phyloP scores from a whole-genome alignment of 64 coral and sea anemone species.

The Actinia equina region DNA sequence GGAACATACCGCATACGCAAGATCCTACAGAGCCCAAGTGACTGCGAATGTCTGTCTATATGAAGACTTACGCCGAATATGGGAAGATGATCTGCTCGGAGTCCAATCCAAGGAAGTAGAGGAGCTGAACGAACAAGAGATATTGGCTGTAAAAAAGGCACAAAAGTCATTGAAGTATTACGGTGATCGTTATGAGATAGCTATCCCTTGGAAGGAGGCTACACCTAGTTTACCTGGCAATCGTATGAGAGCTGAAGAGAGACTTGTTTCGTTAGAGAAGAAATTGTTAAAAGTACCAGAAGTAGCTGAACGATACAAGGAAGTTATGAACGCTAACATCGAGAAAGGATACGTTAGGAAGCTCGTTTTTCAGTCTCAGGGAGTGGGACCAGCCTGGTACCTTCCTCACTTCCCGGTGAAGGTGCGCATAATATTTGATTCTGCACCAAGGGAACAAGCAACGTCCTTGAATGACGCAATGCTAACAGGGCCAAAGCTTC shows the following conservation, averaged over 20 bases:
- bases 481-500: constrained; percentile 27
- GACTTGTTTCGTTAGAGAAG: neutral
- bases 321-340: neutral
- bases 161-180: neutral
- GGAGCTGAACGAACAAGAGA: neutral
- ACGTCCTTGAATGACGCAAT: constrained; percentile 28
- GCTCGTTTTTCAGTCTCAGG: neutral
- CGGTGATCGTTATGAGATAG: neutral
- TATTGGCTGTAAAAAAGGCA: neutral
- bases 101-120: neutral
- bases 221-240: neutral
- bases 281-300: neutral
- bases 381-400: neutral
- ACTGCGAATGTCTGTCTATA: neutral
- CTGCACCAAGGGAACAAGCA: no score
- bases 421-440: no score
- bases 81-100: neutral
- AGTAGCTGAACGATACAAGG: constrained; percentile 7
- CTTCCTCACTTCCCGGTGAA: constrained; percentile 18
- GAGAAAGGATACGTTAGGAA: neutral
- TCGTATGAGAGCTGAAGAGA: neutral
- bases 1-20: neutral
- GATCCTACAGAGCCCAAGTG: neutral
- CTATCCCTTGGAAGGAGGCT: neutral
- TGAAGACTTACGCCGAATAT: neutral